phyloP scores from a whole-genome alignment of 64 coral and sea anemone species.

The Hydrozoanthus tunicans region DNA sequence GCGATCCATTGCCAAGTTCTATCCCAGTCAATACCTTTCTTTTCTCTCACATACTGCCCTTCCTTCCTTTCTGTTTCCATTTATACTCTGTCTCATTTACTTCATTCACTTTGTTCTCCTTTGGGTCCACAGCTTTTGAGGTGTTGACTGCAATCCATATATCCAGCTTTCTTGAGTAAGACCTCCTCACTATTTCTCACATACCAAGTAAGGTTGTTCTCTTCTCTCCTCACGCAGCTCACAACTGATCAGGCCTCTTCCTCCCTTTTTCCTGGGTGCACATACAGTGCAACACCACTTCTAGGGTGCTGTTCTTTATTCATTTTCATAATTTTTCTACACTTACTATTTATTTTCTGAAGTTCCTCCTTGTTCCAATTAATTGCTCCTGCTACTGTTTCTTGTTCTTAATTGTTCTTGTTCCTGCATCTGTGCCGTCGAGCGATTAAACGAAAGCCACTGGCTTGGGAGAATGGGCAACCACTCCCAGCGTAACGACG shows the following conservation, averaged over 20 bases:
- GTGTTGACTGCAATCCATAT: too few species aligned
- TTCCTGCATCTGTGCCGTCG: too few species aligned
- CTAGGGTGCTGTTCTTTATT: too few species aligned
- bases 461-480: too few species aligned
- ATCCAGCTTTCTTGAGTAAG: too few species aligned
- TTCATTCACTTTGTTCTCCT: conserved; percentile 42
- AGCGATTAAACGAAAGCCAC: too few species aligned
- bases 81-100: conserved; percentile 42
- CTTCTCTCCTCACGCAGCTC: conserved; percentile 42
- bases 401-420: too few species aligned
- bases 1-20: not conserved
- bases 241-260: conserved; percentile 50
- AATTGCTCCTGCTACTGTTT: conserved; percentile 3
- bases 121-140: not conserved
- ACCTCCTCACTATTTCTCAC: conserved; percentile 40
- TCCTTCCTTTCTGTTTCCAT: conserved; percentile 63
- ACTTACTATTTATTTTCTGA: conserved; percentile 32
- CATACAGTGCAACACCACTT: too few species aligned
- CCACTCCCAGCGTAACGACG: too few species aligned
- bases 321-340: not conserved
- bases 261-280: conserved; percentile 32
- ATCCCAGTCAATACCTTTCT: conserved; percentile 33
- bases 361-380: conserved; percentile 49
- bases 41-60: conserved; percentile 56
- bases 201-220: conserved; percentile 61